Evolutionary conservation across 2,888 invertebrate species (phyloP), one percentile per base, ranked within the genome.

Genomic region (Drosophila demipolita): DNA sequence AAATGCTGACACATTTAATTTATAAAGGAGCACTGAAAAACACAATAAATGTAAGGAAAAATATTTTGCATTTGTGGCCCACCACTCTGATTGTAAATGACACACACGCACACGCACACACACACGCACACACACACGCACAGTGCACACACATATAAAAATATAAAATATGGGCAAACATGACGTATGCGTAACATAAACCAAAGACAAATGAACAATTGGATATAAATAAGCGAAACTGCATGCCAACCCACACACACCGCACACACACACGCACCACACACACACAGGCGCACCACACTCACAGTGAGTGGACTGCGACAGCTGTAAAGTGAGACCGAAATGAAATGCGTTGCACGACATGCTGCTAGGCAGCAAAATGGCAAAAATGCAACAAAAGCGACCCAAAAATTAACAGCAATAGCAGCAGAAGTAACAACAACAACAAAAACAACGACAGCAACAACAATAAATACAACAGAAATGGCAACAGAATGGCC

Each of bases 121-220:
- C 67, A 23, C 23, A 23, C 23, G 23, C 55, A 50, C 17, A 36
- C 9, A 36, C 9, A 53, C n/a, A 58, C 52, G 54, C 53, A 57
- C n/a, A 45, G 33, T 53, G n/a, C n/a, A n/a, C n/a, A n/a, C n/a
- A 59, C 57, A 73, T 74, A 82, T 84, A 72, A 68, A 75, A 81
- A 82, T 75, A 80, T 86, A 89, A 87, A 85, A 87, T 87, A 87
- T 87, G 87, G 87, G 75, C 90, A 81, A 73, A 83, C 88, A 89
- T 87, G 90, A 87, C 88, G 87, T 89, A 89, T 89, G 90, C 90
- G 90, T 89, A 87, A 80, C 88, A 89, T 87, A 87, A 87, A 87
- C 87, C 87, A 87, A 89, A 87, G 87, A 83, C 87, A 87, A 87
- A 87, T 87, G 87, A 87, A 87, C 87, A 87, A 87, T 89, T 89